Conservation (phyloP, 2,888 invertebrate species). For the Lissonota sp. region DNA sequence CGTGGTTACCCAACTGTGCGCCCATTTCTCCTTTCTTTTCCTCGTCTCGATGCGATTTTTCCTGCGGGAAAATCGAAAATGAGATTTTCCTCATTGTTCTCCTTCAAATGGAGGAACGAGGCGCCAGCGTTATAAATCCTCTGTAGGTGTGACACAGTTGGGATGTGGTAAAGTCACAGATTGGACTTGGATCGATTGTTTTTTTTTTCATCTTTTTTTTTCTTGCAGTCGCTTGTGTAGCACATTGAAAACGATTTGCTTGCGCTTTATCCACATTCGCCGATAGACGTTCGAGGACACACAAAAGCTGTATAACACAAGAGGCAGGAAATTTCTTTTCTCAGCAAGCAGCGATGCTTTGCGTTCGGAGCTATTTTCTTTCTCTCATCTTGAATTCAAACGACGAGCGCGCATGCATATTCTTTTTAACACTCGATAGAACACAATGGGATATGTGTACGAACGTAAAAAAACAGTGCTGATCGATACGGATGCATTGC, state of each 20-base stretch:
- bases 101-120: conserved; percentile 29
- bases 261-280: conserved; percentile 33
- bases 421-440: conserved; percentile 9
- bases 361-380: conserved; percentile 14
- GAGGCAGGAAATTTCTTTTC: conserved; percentile 31
- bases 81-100: conserved; percentile 73
- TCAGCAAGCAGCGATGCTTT: conserved; percentile 5
- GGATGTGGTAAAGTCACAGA: conserved; percentile 46
- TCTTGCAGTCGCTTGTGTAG: conserved; percentile 41
- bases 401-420: conserved; percentile 27
- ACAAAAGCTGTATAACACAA: conserved; percentile 6
- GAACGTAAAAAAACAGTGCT: conserved; percentile 8
- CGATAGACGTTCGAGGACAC: conserved; percentile 26
- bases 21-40: conserved; percentile 28
- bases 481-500: conserved; percentile 35
- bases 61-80: conserved; percentile 72
- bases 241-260: conserved; percentile 50
- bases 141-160: conserved; percentile 25
- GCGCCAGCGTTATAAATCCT: conserved; percentile 3
- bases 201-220: conserved; percentile 8
- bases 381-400: conserved; percentile 37
- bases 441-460: conserved; percentile 15
- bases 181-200: conserved; percentile 60
- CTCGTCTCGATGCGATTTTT: neutral
- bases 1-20: neutral